Evolutionary conservation across 2,113 vertebrate species (phyloP).

Genomic region (Phrynosoma platyrhinos): DNA sequence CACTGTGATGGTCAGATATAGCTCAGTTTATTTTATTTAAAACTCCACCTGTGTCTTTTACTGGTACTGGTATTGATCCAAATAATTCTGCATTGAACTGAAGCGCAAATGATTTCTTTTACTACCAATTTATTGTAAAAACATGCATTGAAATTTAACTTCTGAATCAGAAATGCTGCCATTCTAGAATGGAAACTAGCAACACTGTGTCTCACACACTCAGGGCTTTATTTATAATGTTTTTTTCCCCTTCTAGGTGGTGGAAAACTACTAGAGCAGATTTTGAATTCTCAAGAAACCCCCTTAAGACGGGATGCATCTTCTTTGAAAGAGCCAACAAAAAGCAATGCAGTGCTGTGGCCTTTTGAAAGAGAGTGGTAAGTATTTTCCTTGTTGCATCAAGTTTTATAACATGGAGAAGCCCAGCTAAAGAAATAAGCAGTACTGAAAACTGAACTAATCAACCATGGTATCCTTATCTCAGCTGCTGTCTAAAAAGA

Average conservation of each 20-base stretch:
- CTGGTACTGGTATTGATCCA: not conserved
- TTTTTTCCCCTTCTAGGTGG: conserved; percentile 70
- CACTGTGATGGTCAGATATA: not conserved
- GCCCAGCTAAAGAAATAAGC: not conserved
- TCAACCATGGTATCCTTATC: no score
- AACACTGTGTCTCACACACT: not conserved
- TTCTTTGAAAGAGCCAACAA: conserved; percentile 60
- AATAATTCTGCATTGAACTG: not conserved
- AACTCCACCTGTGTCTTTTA: not conserved
- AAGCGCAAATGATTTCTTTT: no score
- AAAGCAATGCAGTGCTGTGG: conserved; percentile 67
- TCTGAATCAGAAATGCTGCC: not conserved
- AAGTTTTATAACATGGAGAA: not conserved
- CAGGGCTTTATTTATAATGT: not conserved
- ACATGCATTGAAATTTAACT: not conserved
- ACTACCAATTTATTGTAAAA: no score
- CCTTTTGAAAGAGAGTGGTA: conserved; percentile 80
- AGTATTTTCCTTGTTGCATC: not conserved
- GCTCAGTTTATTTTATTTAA: not conserved
- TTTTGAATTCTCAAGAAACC: conserved; percentile 70
- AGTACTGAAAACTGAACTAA: no score
- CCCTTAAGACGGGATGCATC: conserved; percentile 53
- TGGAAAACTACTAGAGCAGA: conserved; percentile 69
- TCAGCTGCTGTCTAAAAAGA: no score
- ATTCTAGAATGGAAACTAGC: not conserved